Conservation (phyloP, 2,888 invertebrate genomes). For the Silvanus unidentatus region DNA sequence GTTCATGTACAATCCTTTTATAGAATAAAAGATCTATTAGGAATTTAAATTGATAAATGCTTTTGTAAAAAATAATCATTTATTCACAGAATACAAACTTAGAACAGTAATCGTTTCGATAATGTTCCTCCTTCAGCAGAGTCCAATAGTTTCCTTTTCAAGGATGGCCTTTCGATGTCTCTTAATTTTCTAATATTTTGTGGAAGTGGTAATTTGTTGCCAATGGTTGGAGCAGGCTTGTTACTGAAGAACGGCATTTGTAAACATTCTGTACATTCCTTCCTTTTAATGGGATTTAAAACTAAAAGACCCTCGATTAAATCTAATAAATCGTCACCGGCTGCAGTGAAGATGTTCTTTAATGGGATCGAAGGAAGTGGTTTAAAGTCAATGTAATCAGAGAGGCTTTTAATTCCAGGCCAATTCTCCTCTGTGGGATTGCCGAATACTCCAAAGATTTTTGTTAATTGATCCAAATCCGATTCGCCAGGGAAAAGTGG, state of each 20-base stretch:
- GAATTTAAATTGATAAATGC: background rate
- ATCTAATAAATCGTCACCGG: conserved; percentile 82
- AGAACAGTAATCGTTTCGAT: conserved; percentile 65
- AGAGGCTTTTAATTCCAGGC: conserved; percentile 76
- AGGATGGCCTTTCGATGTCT: conserved; percentile 60
- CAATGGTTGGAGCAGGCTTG: conserved; percentile 81
- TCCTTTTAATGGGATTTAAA: conserved; percentile 76
- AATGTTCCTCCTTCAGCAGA: conserved; percentile 63
- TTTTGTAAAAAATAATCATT: background rate
- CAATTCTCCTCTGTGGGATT: conserved; percentile 89
- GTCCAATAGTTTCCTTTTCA: conserved; percentile 72
- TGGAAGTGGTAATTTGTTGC: conserved; percentile 77
- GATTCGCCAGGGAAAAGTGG: conserved; percentile 96
- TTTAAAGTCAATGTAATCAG: conserved; percentile 92
- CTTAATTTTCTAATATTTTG: conserved; percentile 54
- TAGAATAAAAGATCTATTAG: background rate
- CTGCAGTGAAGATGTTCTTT: conserved; percentile 92
- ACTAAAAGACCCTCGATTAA: conserved; percentile 72
- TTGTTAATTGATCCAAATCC: conserved; percentile 92
- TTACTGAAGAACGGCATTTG: conserved; percentile 88
- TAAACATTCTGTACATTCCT: conserved; percentile 76
- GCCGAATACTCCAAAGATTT: conserved; percentile 92
- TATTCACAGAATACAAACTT: background rate
- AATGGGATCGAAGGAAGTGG: conserved; percentile 76
- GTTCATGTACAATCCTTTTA: conserved; percentile 21